phyloP scores from a whole-genome alignment of 64 coral and sea anemone species.

The Montipora foliosa region DNA sequence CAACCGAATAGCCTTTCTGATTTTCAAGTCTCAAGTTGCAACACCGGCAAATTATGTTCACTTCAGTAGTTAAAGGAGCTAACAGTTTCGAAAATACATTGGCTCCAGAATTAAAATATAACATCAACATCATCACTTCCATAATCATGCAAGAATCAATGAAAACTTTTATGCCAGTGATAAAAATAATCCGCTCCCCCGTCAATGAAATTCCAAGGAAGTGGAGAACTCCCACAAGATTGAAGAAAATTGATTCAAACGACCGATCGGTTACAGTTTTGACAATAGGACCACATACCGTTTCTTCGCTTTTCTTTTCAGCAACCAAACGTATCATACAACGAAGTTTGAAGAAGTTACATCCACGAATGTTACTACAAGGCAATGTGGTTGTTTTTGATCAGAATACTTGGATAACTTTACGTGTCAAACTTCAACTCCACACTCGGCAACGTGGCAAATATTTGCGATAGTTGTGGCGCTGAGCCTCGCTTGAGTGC shows the following conservation, averaged over 20 bases:
- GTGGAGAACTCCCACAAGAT: conserved; percentile 3
- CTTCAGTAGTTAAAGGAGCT: no score
- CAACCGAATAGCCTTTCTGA: no score
- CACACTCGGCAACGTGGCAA: conserved; percentile 52
- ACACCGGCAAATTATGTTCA: no score
- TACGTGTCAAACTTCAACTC: conserved; percentile 23
- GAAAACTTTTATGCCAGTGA: background rate
- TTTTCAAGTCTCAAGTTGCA: no score
- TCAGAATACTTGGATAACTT: conserved; percentile 8
- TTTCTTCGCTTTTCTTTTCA: background rate
- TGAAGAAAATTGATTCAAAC: background rate
- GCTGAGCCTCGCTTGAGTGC: background rate
- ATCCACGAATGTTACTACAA: background rate
- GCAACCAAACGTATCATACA: background rate
- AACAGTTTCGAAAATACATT: no score
- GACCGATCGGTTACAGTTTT: background rate
- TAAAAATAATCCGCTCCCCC: background rate
- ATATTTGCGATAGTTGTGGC: background rate
- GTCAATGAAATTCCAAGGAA: background rate
- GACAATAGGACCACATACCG: background rate
- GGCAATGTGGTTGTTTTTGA: background rate
- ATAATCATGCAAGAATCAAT: background rate
- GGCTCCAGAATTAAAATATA: no score
- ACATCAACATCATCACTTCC: background rate
- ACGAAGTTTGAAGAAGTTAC: background rate